Conservation (phyloP, 2,113 vertebrate species). For the Ovis aries region ARS-UI_Ramb_v3.0 NC_056076.1:38732501-38733000, state of each 20-base stretch:
- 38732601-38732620: not conserved
- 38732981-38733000: not conserved
- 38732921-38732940: not conserved
- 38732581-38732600: not conserved
- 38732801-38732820: not conserved
- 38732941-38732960: not conserved
- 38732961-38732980: not conserved
- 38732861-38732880: not conserved
- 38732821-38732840: not conserved
- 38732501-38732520: not conserved
- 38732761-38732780: not conserved
- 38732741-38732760: not conserved
- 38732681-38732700: not conserved
- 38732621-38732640: not conserved
- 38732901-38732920: not conserved
- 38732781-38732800: not conserved
- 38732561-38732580: not conserved
- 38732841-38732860: not conserved
- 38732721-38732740: not conserved
- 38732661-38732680: not conserved
- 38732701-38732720: not conserved
- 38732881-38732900: not conserved
- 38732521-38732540: not conserved
- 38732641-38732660: not conserved
- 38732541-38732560: not conserved